Conservation (phyloP, 1,140 invertebrate genomes). For the Chironomus tepperi region DNA sequence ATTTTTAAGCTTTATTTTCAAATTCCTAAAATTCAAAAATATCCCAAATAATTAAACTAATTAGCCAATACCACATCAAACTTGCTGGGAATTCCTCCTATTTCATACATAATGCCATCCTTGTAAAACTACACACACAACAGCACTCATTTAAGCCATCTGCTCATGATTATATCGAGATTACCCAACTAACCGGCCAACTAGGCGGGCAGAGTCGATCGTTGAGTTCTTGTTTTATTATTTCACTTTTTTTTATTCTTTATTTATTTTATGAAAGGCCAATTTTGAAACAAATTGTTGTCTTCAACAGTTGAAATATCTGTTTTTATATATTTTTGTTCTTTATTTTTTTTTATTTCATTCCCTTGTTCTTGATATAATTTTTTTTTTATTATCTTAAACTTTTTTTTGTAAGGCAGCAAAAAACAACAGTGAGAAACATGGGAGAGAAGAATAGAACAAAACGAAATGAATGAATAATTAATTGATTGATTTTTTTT, state of each 20-base stretch:
- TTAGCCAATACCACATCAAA: too few relatives aligned
- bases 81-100: too few relatives aligned
- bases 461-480: constrained; percentile 8
- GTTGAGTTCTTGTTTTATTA: too few relatives aligned
- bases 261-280: background rate
- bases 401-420: too few relatives aligned
- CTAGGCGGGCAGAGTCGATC: background rate
- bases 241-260: background rate
- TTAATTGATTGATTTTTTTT: constrained; percentile 22
- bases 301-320: background rate
- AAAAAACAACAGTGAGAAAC: background rate
- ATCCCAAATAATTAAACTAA: too few relatives aligned
- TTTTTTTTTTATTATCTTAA: too few relatives aligned
- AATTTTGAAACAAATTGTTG: background rate
- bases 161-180: constrained; percentile 22
- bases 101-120: too few relatives aligned
- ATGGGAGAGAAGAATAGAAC: background rate
- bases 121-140: too few relatives aligned
- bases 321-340: too few relatives aligned
- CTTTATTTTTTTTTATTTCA: background rate
- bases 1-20: too few relatives aligned
- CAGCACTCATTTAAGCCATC: background rate
- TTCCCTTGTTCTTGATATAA: background rate
- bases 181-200: background rate
- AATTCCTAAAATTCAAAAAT: too few relatives aligned